Percentiles rank a stretch among this genome's conserved stretches.
Evolutionary conservation across 1,140 invertebrate species (phyloP).

Genomic region (Stegodyphus mimosarum): DNA sequence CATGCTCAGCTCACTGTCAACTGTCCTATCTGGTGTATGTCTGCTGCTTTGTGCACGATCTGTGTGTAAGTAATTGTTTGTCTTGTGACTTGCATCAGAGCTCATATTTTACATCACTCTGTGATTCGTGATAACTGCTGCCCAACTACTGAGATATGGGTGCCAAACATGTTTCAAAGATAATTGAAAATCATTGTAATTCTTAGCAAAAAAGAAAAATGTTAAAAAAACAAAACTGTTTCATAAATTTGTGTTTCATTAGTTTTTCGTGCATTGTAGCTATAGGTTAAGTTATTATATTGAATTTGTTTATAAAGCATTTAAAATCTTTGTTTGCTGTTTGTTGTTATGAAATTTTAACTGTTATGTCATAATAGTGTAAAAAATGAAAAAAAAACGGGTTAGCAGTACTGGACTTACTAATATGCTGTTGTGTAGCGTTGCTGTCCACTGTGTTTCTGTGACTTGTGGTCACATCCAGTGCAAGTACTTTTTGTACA

Average conservation of each 20-base stretch:
- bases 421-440: constrained; percentile 56
- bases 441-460: constrained; percentile 56
- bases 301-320: constrained; percentile 60
- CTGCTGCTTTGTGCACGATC: constrained; percentile 55
- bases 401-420: constrained; percentile 50
- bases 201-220: constrained; percentile 48
- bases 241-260: constrained; percentile 18
- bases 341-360: constrained; percentile 61
- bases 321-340: constrained; percentile 59
- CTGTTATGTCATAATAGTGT: constrained; percentile 56
- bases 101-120: constrained; percentile 61
- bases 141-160: constrained; percentile 55
- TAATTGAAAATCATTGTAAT: constrained; percentile 37
- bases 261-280: constrained; percentile 57
- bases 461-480: constrained; percentile 41
- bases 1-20: constrained; percentile 56
- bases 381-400: constrained; percentile 26
- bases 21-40: constrained; percentile 45
- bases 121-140: constrained; percentile 61
- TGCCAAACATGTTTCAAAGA: constrained; percentile 51
- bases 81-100: constrained; percentile 60
- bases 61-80: constrained; percentile 46
- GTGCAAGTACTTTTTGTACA: constrained; percentile 60
- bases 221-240: constrained; percentile 23
- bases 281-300: constrained; percentile 57